A percentile compares a stretch with the other conserved stretches of the same genome.
Conservation (phyloP, 2,888 invertebrate species). For the Xestia sexstrigata region DNA sequence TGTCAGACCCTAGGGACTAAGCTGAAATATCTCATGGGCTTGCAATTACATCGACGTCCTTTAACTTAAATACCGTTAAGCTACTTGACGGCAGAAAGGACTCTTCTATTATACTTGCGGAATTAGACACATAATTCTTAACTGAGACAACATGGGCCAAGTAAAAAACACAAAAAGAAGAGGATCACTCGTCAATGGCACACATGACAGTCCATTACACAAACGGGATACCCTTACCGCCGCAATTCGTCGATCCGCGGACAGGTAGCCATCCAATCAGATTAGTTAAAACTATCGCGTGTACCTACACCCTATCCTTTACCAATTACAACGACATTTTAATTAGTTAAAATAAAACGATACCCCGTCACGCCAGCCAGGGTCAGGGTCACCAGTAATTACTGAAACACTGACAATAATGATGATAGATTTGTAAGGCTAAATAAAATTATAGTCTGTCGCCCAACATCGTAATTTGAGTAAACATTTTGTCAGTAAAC, state of each 20-base stretch:
- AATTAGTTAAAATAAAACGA: constrained; percentile 62
- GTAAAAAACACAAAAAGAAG: no score
- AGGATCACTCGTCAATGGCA: background rate
- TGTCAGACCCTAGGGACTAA: background rate
- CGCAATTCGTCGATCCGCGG: constrained; percentile 2
- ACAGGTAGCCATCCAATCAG: background rate
- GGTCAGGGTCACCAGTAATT: constrained; percentile 57
- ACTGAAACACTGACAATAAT: constrained; percentile 37
- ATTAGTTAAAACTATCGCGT: constrained; percentile 45
- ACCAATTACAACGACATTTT: constrained; percentile 56
- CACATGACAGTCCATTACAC: background rate
- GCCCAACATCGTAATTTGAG: constrained; percentile 47
- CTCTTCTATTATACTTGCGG: background rate
- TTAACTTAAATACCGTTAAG: background rate
- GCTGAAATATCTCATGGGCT: background rate
- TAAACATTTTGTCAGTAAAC: constrained; percentile 56
- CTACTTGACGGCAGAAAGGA: background rate
- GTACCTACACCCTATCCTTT: constrained; percentile 34
- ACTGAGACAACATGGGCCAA: background rate
- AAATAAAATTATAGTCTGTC: constrained; percentile 47
- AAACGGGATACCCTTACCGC: constrained; percentile 6
- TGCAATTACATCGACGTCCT: background rate
- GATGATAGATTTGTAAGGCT: constrained; percentile 47
- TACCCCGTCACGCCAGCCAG: constrained; percentile 45
- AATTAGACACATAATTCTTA: background rate